Evolutionary conservation across 2,888 invertebrate species (phyloP), one percentile per base, ranked within the genome.

Genomic region (Tenthredo distinguenda): DNA sequence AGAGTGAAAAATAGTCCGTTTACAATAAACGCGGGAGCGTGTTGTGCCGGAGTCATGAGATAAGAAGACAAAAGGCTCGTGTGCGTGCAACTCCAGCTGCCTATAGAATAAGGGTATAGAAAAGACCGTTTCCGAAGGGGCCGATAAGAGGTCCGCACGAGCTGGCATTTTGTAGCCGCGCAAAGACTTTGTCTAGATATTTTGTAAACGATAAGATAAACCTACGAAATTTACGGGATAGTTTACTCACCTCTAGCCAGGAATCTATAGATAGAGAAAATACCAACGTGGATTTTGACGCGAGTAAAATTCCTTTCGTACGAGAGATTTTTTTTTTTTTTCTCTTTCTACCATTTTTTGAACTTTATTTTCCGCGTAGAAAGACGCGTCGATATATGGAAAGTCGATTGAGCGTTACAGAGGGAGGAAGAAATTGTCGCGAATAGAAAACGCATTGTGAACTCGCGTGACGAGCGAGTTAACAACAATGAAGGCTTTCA

Each of bases 401-500:
- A 55, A 55, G 55, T 55, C 55, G 55, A 62, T 62, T 31, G 12
- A 10, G 21, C 18, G 34, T 18, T 34, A 34, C 34, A 12, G 71
- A 21, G 74, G 9, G 7, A 68, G 10, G 10, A 68, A 43, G 43
- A 74, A 43, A 74, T 31, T 77, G 81, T 81, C 58, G 62, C 40
- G 37, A 40, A 37, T 81, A 62, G 81, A 62, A 79, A 81, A 62
- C 31, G 81, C 81, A 81, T 62, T 81, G 58, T 81, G 81, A n/a
- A n/a, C 37, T 10, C 31, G 40, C 43, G 68, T 68, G 83, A 58
- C 84, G 55, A 84, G 84, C 55, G 18, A 72, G 72, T 84, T 31
- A 76, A 26, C 65, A 62, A 85, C 85, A 77, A 85, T 85, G 77
- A 85, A 50, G 7, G 65, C 65, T 68, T 85, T 85, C 65, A 65